Evolutionary conservation across 2,797 vertebrate genomes (phyloP).

Genomic region (Discoglossus pictus): DNA sequence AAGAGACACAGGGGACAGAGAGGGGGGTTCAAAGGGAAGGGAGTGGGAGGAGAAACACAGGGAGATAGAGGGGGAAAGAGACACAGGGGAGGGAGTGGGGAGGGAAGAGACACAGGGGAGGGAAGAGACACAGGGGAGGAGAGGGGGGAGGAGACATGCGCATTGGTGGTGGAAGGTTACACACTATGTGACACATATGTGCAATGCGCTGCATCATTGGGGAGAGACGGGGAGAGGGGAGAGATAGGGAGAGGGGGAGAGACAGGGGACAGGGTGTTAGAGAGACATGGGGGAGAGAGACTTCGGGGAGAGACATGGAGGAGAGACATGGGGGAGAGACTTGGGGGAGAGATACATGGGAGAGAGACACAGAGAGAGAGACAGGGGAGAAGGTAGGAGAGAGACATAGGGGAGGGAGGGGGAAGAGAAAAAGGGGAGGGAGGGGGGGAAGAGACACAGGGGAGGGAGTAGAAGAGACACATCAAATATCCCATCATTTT

Average conservation of each 20-base stretch:
- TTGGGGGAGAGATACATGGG: slow-evolving; percentile 30
- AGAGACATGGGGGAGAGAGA: slow-evolving; percentile 17
- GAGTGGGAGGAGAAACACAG: too few relatives aligned
- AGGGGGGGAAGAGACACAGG: not conserved
- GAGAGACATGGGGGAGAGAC: slow-evolving; percentile 29
- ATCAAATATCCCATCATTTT: too few relatives aligned
- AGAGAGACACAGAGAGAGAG: not conserved
- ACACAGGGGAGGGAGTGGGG: not conserved
- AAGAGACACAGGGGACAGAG: too few relatives aligned
- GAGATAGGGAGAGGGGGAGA: slow-evolving; percentile 14
- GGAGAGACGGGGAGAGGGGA: slow-evolving; percentile 34
- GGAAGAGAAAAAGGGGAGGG: not conserved
- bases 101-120: slow-evolving; percentile 27
- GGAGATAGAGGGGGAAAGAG: not conserved
- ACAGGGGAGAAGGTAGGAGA: slow-evolving; percentile 22
- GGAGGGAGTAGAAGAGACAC: too few relatives aligned
- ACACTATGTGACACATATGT: too few relatives aligned
- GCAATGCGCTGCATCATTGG: too few relatives aligned
- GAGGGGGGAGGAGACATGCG: too few relatives aligned
- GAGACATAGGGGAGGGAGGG: not conserved
- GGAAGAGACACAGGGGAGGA: slow-evolving; percentile 7
- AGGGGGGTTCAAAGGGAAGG: too few relatives aligned
- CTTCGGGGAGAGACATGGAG: slow-evolving; percentile 32
- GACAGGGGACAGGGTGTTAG: slow-evolving; percentile 29
- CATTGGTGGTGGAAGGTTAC: too few relatives aligned